Evolutionary conservation across 2,113 vertebrate species (phyloP), one percentile per base, ranked within the genome.

Genomic region (Chaenocephalus aceratus): DNA sequence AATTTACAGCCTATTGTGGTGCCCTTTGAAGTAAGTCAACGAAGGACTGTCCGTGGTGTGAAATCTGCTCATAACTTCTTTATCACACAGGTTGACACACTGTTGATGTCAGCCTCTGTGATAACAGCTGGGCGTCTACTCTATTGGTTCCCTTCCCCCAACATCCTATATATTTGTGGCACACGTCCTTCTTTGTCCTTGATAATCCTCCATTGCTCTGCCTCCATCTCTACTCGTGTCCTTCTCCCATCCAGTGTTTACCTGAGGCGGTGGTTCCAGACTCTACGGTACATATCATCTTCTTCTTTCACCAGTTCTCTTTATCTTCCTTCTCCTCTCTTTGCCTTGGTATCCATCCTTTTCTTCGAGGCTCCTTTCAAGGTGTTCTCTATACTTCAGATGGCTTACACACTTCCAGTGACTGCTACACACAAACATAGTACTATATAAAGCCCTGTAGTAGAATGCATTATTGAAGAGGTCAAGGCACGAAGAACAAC

Each of bases 311-410:
- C n/a, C n/a, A n/a, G n/a, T n/a, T n/a, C n/a, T n/a, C n/a, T n/a
- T n/a, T n/a, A n/a, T n/a, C n/a, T n/a, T n/a, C n/a, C n/a, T n/a
- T n/a, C n/a, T n/a, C n/a, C n/a, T n/a, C n/a, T n/a, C n/a, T n/a
- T n/a, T n/a, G n/a, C n/a, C n/a, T 41, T 41, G 36, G 30, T 3
- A 51, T 15, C 53, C 18, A 14, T 65, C 63, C 14, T 30, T 0
- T 6, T 80, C 77, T 62, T 69, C 21, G 36, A 62, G 71, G 66
- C 23, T 83, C 82, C 60, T 46, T 80, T 73, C 53, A 2, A 13
- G 70, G 45, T 45, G 46, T 54, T 56, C 46, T 88, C 75, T 86
- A 91, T 86, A 80, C 88, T 92, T 85, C 73, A 86, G 66, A 82
- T 49, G 16, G 53, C 36, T 63, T 13, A 62, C 56, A 83, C 68